Evolutionary conservation across 2,888 invertebrate species (phyloP), one percentile per base, ranked within the genome.

Genomic region (Ichneumoninae sp.): DNA sequence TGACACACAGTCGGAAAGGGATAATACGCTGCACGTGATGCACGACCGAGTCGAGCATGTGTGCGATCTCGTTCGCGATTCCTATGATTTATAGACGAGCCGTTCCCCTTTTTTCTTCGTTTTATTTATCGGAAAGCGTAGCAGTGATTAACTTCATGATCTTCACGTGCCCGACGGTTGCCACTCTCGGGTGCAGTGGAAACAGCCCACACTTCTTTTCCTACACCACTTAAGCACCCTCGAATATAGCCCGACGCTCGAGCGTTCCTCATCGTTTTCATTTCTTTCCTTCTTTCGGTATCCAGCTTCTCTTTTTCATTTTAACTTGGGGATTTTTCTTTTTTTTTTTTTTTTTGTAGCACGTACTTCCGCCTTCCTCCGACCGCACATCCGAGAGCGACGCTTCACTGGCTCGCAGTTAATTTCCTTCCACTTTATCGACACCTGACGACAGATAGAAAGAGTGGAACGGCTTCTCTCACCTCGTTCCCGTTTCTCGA

Each of bases 101-200:
- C 10, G 70, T n/a, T 66, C 10, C 10, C 10, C n/a, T n/a, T 36
- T 80, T 54, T 68, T 22, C 65, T 52, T 83, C 77, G n/a, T 76
- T 76, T 81, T 68, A 77, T 72, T 71, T 72, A 68, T 72, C 65
- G 76, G 8, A 50, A 30, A 50, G 50, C 30, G 52, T 68, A 47
- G 71, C 50, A 52, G 77, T 75, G 80, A 83, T 85, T 85, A 85
- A 85, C 69, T 85, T 85, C 80, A 83, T 77, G 83, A 83, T 65
- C 54, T 66, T 72, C 60, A 60, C 82, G 75, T 54, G 77, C 40
- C 22, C 50, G 47, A 16, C 26, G 1, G 54, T 54, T 22, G 19
- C 19, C 19, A 1, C 54, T 54, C 19, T 57, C 19, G 13, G 13
- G 5, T 8, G 22, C 16, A 7, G 44, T 66, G 52, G 50, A 71